Conservation (phyloP, 2,888 invertebrate genomes). For the Tuta absoluta region DNA sequence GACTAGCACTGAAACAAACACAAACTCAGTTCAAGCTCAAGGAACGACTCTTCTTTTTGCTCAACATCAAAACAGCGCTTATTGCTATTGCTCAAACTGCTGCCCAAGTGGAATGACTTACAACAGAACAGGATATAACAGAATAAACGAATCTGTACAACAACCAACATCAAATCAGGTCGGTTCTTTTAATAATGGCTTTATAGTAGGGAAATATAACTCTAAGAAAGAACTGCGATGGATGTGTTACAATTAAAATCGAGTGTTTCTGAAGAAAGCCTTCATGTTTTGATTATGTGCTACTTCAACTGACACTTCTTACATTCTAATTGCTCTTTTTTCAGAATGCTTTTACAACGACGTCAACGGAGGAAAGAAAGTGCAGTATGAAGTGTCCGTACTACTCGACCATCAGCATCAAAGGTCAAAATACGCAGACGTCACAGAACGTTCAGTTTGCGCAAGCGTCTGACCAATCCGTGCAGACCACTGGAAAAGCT, state of each 20-base stretch:
- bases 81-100: conserved; percentile 3
- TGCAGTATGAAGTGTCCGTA: conserved; percentile 16
- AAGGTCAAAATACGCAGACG: conserved; percentile 1
- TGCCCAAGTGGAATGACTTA: neutral
- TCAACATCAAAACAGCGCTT: neutral
- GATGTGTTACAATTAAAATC: too few relatives aligned
- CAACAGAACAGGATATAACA: neutral
- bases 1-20: neutral
- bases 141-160: neutral
- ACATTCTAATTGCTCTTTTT: neutral
- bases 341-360: conserved; percentile 5
- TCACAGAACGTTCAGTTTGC: neutral
- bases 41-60: neutral
- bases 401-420: neutral
- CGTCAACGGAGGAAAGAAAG: neutral
- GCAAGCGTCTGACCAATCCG: conserved; percentile 33
- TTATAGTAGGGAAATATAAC: too few relatives aligned
- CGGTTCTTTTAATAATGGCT: too few relatives aligned
- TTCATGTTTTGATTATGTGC: neutral
- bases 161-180: neutral
- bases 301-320: too few relatives aligned
- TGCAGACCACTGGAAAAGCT: conserved; percentile 63
- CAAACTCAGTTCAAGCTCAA: neutral
- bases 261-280: too few relatives aligned
- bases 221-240: too few relatives aligned